Evolutionary conservation across 2,797 vertebrate species (phyloP).

Genomic region (Melanotaenia parkinsoni): DNA sequence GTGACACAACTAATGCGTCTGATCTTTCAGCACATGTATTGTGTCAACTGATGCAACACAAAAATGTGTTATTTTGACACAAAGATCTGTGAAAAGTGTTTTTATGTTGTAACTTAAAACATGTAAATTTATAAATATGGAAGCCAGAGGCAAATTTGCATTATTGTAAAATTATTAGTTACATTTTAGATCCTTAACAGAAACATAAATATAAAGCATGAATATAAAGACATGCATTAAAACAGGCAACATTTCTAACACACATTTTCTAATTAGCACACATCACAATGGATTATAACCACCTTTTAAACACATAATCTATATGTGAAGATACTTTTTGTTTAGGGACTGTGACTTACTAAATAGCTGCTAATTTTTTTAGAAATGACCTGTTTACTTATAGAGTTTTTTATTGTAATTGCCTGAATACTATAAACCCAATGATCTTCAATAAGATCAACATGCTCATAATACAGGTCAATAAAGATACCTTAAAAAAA

Average conservation of each 20-base stretch:
- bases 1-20: neutral
- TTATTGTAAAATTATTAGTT: neutral
- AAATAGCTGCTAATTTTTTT: too few relatives aligned
- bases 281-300: neutral
- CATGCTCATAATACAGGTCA: neutral
- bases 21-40: neutral
- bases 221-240: neutral
- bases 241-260: neutral
- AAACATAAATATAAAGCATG: too few relatives aligned
- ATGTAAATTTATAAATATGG: too few relatives aligned
- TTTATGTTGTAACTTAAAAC: too few relatives aligned
- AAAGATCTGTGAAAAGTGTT: neutral
- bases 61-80: neutral
- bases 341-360: too few relatives aligned
- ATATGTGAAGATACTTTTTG: too few relatives aligned
- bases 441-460: neutral
- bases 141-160: too few relatives aligned
- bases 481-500: neutral
- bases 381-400: too few relatives aligned
- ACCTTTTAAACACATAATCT: too few relatives aligned
- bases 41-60: neutral
- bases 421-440: too few relatives aligned
- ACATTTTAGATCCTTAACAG: neutral
- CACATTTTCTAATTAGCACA: neutral
- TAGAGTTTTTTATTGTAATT: too few relatives aligned